Conservation (phyloP, 2,888 invertebrate genomes). For the Protonemura montana region DNA sequence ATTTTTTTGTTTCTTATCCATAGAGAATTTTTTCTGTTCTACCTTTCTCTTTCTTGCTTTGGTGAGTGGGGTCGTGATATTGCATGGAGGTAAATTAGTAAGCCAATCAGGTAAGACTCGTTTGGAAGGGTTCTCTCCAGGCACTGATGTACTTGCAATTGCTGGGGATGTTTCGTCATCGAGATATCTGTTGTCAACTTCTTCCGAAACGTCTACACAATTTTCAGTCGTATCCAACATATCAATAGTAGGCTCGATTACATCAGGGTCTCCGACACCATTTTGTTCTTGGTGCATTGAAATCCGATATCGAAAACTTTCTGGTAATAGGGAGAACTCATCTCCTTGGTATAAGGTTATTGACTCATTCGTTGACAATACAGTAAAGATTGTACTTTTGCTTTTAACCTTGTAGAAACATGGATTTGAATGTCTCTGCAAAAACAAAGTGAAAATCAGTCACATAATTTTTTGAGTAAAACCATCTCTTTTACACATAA, state of each 20-base stretch:
- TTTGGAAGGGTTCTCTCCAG: background rate
- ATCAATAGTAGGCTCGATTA: background rate
- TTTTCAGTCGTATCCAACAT: background rate
- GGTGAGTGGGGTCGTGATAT: background rate
- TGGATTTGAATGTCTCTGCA: conserved; percentile 65
- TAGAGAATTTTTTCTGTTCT: background rate
- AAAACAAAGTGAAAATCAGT: conserved; percentile 46
- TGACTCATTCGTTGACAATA: conserved; percentile 56
- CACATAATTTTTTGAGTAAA: too few relatives aligned
- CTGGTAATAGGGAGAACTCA: conserved; percentile 64
- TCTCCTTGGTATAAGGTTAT: conserved; percentile 61
- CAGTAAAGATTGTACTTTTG: conserved; percentile 55
- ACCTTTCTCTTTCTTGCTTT: background rate
- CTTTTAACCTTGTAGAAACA: conserved; percentile 60
- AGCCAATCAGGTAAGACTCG: conserved; percentile 27
- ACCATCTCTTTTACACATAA: too few relatives aligned
- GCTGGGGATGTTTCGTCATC: background rate
- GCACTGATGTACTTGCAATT: background rate
- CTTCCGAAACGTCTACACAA: conserved; percentile 17
- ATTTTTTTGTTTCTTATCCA: background rate
- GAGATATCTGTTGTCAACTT: conserved; percentile 13
- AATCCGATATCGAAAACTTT: conserved; percentile 63
- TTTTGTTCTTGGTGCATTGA: conserved; percentile 52
- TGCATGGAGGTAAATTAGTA: background rate
- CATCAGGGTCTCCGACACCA: background rate